Evolutionary conservation across 2,888 invertebrate genomes (phyloP), one percentile per base, ranked within the genome.

Genomic region (Drosophila multiciliata): DNA sequence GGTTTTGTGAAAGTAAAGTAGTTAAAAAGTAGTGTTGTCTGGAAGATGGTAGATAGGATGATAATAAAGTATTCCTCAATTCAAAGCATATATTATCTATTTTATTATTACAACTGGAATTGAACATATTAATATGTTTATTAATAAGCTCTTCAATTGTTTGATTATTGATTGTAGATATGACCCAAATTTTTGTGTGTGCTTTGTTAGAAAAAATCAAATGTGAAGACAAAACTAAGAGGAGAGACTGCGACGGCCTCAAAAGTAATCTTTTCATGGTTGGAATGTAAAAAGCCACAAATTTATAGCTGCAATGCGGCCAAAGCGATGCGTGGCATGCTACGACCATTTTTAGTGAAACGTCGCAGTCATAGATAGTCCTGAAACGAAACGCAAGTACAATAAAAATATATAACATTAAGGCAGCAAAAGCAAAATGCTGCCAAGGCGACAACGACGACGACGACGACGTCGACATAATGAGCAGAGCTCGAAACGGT

Each of bases 221-320:
- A 59, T 36, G 7, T 40, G 35, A 15, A 29, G 63, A 35, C 67
- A 65, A 52, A 52, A 33, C 58, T 68, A 45, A 45, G 15, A 20
- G 45, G 3, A 8, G 45, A 45, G 57, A 40, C 50, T 40, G 35
- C 45, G 45, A 36, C 50, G 54, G 57, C 63, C 61, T 85, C 80
- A 61, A 70, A 74, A 78, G 75, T 80, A 75, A 79, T 77, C 76
- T 82, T 45, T 68, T 75, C 79, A 70, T 63, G 84, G 82, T 72
- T 45, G 65, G 29, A 84, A 72, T 75, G 82, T 75, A 82, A 87
- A 52, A 52, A 50, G 59, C 84, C 84, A 76, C 84, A 78, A 82
- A 84, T 87, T 84, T 84, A 84, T 84, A 80, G 84, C 84, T 84
- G 84, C 87, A 87, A 84, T 87, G 84, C 82, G 84, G 80, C 87